These are phyloP conservation scores for Uria aalge DNA, from an alignment of 2,113 vertebrate species.

Conservation along the genomic window DNA sequence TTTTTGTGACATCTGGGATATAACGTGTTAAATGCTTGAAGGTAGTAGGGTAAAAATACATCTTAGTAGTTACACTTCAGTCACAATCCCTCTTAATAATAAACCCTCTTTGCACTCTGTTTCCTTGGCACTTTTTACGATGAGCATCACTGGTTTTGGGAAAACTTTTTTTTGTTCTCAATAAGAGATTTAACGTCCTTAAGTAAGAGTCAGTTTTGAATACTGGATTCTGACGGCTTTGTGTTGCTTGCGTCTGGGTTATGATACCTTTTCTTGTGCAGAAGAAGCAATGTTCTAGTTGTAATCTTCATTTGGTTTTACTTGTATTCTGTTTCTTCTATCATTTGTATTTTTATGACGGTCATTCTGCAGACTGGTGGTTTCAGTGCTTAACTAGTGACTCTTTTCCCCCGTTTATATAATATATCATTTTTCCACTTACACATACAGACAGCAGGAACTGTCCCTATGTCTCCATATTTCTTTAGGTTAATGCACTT, in stretches of 20 bases:
- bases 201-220: too few species aligned
- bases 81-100: background rate
- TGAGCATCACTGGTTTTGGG: accelerated
- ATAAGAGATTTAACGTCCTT: background rate
- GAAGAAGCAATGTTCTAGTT: background rate
- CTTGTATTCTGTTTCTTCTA: background rate
- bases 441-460: accelerated
- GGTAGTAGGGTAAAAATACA: background rate
- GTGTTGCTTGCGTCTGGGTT: background rate
- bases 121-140: background rate
- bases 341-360: accelerated
- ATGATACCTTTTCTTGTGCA: background rate
- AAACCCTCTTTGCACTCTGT: background rate
- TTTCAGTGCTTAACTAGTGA: background rate
- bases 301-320: background rate
- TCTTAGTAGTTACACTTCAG: background rate
- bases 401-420: background rate
- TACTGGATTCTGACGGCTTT: background rate
- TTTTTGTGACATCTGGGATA: background rate
- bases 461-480: background rate
- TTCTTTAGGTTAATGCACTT: background rate
- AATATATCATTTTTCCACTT: background rate
- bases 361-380: accelerated
- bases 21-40: background rate
- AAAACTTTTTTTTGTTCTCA: background rate